Evolutionary conservation across 1,140 invertebrate species (phyloP).

Genomic region (Halotydeus destructor): DNA sequence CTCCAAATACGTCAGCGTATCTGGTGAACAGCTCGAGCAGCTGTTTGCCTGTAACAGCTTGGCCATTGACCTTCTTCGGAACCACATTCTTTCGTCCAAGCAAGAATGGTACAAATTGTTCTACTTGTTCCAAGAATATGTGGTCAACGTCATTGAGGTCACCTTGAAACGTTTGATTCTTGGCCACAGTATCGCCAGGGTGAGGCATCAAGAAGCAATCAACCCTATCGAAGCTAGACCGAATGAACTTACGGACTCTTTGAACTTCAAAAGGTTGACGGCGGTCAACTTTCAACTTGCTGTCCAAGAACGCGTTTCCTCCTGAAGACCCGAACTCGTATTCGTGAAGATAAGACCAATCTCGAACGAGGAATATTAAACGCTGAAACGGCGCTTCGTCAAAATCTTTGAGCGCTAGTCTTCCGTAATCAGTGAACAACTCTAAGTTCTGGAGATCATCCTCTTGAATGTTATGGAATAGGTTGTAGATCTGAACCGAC

Average conservation of each 20-base stretch:
- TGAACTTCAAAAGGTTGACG: constrained; percentile 87
- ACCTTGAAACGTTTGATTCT: no score
- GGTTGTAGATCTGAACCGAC: constrained; percentile 33
- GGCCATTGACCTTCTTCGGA: no score
- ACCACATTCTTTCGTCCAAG: no score
- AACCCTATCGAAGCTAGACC: constrained; percentile 81
- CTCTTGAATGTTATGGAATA: constrained; percentile 31
- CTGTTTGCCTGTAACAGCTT: no score
- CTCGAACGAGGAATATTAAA: constrained; percentile 81
- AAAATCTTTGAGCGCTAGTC: constrained; percentile 66
- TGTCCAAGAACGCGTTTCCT: constrained; percentile 62
- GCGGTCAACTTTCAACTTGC: constrained; percentile 57
- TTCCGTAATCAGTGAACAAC: constrained; percentile 80
- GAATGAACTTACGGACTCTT: constrained; percentile 74
- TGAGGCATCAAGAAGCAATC: no score
- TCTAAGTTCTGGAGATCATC: constrained; percentile 27
- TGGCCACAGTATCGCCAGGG: no score
- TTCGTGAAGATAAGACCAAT: constrained; percentile 98
- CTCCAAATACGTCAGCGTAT: no score
- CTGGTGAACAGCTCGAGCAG: no score
- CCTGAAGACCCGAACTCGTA: constrained; percentile 73
- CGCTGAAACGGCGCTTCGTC: constrained; percentile 50
- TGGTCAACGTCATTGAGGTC: no score
- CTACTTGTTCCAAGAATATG: no score
- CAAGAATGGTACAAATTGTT: no score